A percentile compares a stretch with the other conserved stretches of the same genome.
These are phyloP conservation scores for Metaphire vulgaris DNA, from an alignment of 1,140 invertebrate genomes.

Conservation along the genomic window DNA sequence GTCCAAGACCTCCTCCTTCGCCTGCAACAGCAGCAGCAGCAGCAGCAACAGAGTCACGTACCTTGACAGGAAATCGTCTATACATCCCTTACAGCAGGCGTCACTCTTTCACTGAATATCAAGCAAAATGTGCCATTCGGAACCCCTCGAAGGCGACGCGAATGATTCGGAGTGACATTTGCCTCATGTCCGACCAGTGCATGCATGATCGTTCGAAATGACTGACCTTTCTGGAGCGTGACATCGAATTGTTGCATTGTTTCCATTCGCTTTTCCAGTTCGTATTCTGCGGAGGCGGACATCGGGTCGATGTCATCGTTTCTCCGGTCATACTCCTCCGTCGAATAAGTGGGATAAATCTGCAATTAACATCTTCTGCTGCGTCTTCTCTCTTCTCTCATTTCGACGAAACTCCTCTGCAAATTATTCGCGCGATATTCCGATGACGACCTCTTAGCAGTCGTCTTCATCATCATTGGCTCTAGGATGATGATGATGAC, in stretches of 20 bases:
- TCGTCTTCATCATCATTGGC: slow-evolving; percentile 6
- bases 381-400: no score
- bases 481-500: slow-evolving; percentile 3
- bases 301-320: slow-evolving; percentile 99
- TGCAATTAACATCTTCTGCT: slow-evolving; percentile 47
- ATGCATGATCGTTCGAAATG: neutral
- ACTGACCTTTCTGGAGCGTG: slow-evolving; percentile 64
- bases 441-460: neutral
- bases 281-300: slow-evolving; percentile 94
- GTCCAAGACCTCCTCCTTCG: slow-evolving; percentile 85
- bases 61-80: no score
- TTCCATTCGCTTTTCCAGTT: slow-evolving; percentile 94
- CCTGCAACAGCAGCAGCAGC: slow-evolving; percentile 29
- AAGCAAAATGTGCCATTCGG: no score
- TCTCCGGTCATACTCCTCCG: slow-evolving; percentile 90
- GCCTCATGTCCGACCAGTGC: no score
- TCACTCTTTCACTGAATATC: no score
- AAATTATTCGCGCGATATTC: no score
- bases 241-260: slow-evolving; percentile 98
- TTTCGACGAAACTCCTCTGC: no score
- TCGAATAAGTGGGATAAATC: slow-evolving; percentile 91
- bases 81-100: no score
- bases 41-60: no score
- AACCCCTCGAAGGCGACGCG: no score
- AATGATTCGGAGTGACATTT: no score